phyloP scores from a whole-genome alignment of 2,797 vertebrate species.

The Microctenopoma lineatum region DNA sequence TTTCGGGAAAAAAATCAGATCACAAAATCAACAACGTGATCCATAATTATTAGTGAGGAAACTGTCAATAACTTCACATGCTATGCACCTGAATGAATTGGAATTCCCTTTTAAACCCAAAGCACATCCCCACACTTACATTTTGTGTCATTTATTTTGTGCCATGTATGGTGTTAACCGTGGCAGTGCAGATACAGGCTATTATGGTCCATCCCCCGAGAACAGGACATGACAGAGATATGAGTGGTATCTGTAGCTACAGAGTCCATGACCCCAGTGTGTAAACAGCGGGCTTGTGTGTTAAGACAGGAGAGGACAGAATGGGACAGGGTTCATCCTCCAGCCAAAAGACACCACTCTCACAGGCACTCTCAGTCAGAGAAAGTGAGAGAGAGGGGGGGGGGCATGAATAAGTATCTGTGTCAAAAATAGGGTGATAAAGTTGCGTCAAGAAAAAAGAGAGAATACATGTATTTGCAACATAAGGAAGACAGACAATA shows the following conservation, averaged over 20 bases:
- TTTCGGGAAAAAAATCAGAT: conserved; percentile 15
- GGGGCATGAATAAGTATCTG: neutral
- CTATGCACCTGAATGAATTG: conserved; percentile 9
- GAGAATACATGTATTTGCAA: neutral
- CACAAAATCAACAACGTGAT: neutral
- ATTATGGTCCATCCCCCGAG: conserved; percentile 59
- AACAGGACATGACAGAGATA: conserved; percentile 63
- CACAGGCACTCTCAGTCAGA: conserved; percentile 78
- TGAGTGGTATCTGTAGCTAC: conserved; percentile 86
- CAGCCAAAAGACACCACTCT: conserved; percentile 82
- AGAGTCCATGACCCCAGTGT: conserved; percentile 84
- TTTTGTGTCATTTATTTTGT: conserved; percentile 47
- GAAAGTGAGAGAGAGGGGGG: conserved; percentile 10
- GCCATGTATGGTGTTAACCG: conserved; percentile 52
- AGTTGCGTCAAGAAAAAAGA: neutral
- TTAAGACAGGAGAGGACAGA: conserved; percentile 78
- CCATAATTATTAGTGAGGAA: neutral
- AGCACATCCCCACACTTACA: conserved; percentile 29
- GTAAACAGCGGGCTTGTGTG: conserved; percentile 88
- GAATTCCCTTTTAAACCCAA: conserved; percentile 30
- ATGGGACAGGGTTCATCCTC: conserved; percentile 80
- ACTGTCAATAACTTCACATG: conserved; percentile 9
- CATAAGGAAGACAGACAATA: too few relatives aligned
- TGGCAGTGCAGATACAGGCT: conserved; percentile 44
- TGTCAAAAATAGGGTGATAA: conserved; percentile 4